These are phyloP conservation scores for Macheiramphus alcinus DNA, from an alignment of 2,113 vertebrate species.

Conservation along the genomic window DNA sequence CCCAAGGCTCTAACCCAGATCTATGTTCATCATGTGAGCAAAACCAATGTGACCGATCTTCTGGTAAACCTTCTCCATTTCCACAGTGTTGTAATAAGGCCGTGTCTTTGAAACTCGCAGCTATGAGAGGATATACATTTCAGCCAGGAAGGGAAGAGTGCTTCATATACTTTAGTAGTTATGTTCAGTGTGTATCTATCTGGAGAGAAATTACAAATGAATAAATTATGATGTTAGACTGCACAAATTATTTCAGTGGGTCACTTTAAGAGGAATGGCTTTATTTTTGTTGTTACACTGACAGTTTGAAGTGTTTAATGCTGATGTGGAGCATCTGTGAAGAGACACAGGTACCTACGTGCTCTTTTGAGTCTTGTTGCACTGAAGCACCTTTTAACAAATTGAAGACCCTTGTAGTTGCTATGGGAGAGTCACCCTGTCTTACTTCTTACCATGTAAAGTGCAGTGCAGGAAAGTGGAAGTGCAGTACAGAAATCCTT, in stretches of 20 bases:
- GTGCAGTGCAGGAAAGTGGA: neutral
- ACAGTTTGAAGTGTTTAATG: neutral
- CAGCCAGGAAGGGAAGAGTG: neutral
- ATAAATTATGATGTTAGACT: neutral
- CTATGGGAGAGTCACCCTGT: neutral
- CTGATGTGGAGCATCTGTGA: neutral
- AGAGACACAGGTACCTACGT: neutral
- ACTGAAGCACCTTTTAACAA: neutral
- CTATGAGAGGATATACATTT: neutral
- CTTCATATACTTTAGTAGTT: neutral
- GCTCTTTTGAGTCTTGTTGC: neutral
- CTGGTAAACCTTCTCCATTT: neutral
- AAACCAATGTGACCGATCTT: neutral
- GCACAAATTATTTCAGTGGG: neutral
- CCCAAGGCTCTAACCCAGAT: neutral
- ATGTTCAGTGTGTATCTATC: neutral
- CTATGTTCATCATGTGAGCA: neutral
- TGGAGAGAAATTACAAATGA: neutral
- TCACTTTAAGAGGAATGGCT: neutral
- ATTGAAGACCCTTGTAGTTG: neutral
- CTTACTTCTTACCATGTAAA: neutral
- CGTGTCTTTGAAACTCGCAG: neutral
- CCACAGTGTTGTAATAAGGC: neutral
- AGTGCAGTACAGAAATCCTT: neutral
- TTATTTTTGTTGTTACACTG: neutral